Percentiles rank a stretch among this genome's conserved stretches.
Evolutionary conservation across 2,113 vertebrate species (phyloP).

Genomic region (Sceloporus tristichus): DNA sequence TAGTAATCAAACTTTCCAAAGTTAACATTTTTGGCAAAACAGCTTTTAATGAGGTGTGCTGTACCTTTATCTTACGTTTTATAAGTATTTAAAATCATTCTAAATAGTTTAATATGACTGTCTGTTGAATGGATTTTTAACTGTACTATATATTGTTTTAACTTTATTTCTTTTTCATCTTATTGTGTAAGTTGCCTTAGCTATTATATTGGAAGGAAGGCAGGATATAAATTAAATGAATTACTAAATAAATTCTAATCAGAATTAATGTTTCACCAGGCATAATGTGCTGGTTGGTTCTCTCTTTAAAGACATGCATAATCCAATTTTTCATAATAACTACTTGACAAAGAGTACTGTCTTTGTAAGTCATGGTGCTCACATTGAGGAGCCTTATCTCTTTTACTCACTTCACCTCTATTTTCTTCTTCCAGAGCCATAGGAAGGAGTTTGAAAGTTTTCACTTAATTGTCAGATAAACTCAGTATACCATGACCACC

Average conservation of each 20-base stretch:
- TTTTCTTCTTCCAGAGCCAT: not conserved
- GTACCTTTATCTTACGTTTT: too few relatives aligned
- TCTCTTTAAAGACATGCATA: not conserved
- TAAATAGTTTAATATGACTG: too few relatives aligned
- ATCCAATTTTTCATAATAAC: not conserved
- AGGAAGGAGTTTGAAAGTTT: not conserved
- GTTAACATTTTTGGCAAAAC: not conserved
- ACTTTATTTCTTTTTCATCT: too few relatives aligned
- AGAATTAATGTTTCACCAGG: slow-evolving; percentile 11
- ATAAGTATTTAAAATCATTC: too few relatives aligned
- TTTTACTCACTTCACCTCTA: not conserved
- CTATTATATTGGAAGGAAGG: too few relatives aligned
- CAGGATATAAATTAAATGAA: too few relatives aligned
- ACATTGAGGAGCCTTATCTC: not conserved
- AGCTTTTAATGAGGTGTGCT: not conserved
- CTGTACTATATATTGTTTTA: too few relatives aligned
- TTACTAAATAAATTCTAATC: not conserved
- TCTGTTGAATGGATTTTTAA: too few relatives aligned
- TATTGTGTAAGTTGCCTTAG: too few relatives aligned
- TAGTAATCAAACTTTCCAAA: not conserved
- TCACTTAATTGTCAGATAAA: too few relatives aligned
- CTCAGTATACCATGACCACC: too few relatives aligned
- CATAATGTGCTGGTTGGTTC: not conserved
- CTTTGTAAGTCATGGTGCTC: not conserved
- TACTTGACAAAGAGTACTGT: not conserved